Percentiles rank a stretch among this genome's conserved stretches.
phyloP scores from a whole-genome alignment of 2,888 invertebrate genomes.

The Drosophila ezoana region DNA sequence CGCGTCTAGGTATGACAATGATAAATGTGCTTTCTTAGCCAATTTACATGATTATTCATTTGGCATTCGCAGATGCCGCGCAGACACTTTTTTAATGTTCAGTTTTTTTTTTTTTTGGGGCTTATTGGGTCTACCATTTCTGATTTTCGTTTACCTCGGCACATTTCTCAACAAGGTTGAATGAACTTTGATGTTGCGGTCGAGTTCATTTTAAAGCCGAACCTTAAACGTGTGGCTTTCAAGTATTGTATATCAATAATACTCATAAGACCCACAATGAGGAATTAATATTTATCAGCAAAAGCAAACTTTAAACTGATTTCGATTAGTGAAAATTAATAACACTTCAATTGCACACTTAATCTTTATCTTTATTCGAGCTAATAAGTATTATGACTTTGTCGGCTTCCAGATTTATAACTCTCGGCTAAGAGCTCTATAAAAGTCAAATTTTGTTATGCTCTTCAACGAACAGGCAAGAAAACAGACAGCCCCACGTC shows the following conservation, averaged over 20 bases:
- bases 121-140: not conserved
- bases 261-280: not conserved
- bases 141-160: slow-evolving; percentile 31
- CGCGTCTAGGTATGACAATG: not conserved
- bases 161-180: slow-evolving; percentile 55
- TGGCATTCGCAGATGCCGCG: slow-evolving; percentile 33
- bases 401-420: slow-evolving; percentile 11
- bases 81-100: slow-evolving; percentile 45
- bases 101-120: slow-evolving; percentile 31
- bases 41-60: slow-evolving; percentile 32
- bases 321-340: not conserved
- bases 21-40: slow-evolving; percentile 26
- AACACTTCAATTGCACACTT: not conserved
- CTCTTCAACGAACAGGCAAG: not conserved
- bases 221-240: slow-evolving; percentile 3
- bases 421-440: not conserved
- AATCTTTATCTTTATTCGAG: not conserved
- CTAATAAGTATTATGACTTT: slow-evolving; percentile 1
- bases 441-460: slow-evolving; percentile 4
- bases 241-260: slow-evolving; percentile 7
- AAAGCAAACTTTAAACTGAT: not conserved
- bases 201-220: not conserved
- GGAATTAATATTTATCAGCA: not conserved
- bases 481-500: slow-evolving; percentile 21
- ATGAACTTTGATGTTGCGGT: slow-evolving; percentile 37